A percentile compares a stretch with the other conserved stretches of the same genome.
Conservation (phyloP, 2,888 invertebrate species). For the Eupithecia insigniata region DNA sequence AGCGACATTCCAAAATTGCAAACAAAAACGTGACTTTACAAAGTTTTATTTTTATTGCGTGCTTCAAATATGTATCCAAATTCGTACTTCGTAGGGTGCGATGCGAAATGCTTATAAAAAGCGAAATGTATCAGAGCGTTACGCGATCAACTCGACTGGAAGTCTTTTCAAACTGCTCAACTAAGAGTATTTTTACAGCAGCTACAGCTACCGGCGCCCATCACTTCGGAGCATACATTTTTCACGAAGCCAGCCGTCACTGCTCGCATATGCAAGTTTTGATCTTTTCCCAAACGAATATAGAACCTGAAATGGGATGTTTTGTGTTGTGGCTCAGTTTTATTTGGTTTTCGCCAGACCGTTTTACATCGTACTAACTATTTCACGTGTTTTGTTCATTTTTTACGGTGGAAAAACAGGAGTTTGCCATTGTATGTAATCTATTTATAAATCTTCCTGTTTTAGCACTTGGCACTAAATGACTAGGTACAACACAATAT, state of each 20-base stretch:
- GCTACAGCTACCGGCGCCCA: slow-evolving; percentile 43
- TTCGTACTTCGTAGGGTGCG: slow-evolving; percentile 46
- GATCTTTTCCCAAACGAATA: slow-evolving; percentile 49
- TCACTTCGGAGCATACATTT: slow-evolving; percentile 66
- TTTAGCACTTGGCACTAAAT: not conserved
- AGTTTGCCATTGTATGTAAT: not conserved
- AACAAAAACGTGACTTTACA: slow-evolving; percentile 55
- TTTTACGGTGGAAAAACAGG: not conserved
- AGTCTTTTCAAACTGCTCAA: slow-evolving; percentile 65
- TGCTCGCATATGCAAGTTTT: slow-evolving; percentile 56
- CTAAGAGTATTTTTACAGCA: slow-evolving; percentile 56
- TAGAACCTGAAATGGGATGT: slow-evolving; percentile 40
- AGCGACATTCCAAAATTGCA: slow-evolving; percentile 58
- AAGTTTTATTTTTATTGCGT: slow-evolving; percentile 39
- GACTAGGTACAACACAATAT: not conserved
- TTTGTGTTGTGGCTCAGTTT: slow-evolving; percentile 43
- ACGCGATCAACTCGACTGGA: slow-evolving; percentile 56
- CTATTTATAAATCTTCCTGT: not conserved
- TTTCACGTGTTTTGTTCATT: slow-evolving; percentile 12
- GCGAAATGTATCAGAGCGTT: slow-evolving; percentile 48
- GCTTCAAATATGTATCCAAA: slow-evolving; percentile 50
- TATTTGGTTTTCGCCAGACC: slow-evolving; percentile 35
- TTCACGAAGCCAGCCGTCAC: slow-evolving; percentile 64
- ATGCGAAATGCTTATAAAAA: slow-evolving; percentile 47
- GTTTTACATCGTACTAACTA: slow-evolving; percentile 24